Evolutionary conservation across 1,140 invertebrate genomes (phyloP), one percentile per base, ranked within the genome.

Genomic region (Protaetia brevitarsis): DNA sequence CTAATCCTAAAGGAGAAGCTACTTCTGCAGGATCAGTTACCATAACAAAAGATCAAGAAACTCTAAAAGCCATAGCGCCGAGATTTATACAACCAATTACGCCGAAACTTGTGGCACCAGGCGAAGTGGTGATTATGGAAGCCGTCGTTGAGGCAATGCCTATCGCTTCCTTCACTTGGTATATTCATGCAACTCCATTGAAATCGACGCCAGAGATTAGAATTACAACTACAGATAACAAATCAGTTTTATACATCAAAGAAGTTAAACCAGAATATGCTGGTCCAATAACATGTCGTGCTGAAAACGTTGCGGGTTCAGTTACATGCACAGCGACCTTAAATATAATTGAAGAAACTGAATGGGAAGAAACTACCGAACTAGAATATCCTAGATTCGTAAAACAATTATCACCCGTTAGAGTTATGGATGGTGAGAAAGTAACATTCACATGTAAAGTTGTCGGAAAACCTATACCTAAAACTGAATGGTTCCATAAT

Each of bases 401-500:
- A 11, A 86, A 86, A 72, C 85, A 84, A 72, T 81, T 95, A 58
- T 82, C 85, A 51, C 86, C 89, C 13, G 79, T 89, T 1, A 87
- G 88, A 72, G 89, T 97, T 5, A 97, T 97, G 94, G 95, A 97
- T 79, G 93, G 94, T 37, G 93, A 97, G 74, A 88, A 91, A 73
- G 90, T 94, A 23, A 83, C 87, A 69, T 85, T 98, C 41, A 87
- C 82, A 64, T 93, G 91, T 72, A 79, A 87, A 69, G 86, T 94
- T 23, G 82, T 81, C 57, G 93, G 91, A n/a, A 87, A 89, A 77
- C 94, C 94, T 11, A 89, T 83, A 28, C 94, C 93, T 3, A 88
- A 85, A 73, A 86, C 96, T 13, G 82, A 86, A 66, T 97, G 94
- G 94, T 89, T 86, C 73, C 90, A 92, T 72, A 87, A 94, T 72